Evolutionary conservation across 2,888 invertebrate species (phyloP).

Genomic region (Mythimna impura): DNA sequence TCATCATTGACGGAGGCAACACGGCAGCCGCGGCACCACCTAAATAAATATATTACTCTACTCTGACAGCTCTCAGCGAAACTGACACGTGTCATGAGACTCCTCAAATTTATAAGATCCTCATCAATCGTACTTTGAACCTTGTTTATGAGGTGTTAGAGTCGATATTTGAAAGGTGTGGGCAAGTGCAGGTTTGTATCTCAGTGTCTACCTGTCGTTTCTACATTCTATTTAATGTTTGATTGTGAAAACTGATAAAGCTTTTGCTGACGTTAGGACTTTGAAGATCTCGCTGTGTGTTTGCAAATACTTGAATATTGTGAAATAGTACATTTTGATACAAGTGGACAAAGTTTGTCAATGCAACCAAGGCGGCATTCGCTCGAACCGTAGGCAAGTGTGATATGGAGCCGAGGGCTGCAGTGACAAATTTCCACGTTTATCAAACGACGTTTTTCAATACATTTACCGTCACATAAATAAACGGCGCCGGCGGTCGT

Average conservation of each 20-base stretch:
- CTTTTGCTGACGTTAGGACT: conserved; percentile 46
- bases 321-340: too few species aligned
- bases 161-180: conserved; percentile 53
- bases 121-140: conserved; percentile 52
- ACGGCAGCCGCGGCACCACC: conserved; percentile 74
- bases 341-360: too few species aligned
- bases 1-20: conserved; percentile 75
- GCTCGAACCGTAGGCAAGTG: too few species aligned
- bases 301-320: conserved; percentile 18
- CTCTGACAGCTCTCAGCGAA: conserved; percentile 83
- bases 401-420: too few species aligned
- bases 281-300: conserved; percentile 29
- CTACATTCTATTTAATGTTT: conserved; percentile 78
- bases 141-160: conserved; percentile 41
- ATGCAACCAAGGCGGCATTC: too few species aligned
- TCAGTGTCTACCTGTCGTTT: conserved; percentile 80
- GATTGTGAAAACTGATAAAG: conserved; percentile 77
- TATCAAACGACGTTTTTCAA: too few species aligned
- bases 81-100: conserved; percentile 84
- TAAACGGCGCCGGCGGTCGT: too few species aligned
- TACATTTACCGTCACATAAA: too few species aligned
- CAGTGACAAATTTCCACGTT: too few species aligned
- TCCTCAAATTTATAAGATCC: conserved; percentile 72
- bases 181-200: conserved; percentile 57
- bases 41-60: conserved; percentile 87